phyloP scores from a whole-genome alignment of 1,140 invertebrate genomes.

The Hestina assimilis region DNA sequence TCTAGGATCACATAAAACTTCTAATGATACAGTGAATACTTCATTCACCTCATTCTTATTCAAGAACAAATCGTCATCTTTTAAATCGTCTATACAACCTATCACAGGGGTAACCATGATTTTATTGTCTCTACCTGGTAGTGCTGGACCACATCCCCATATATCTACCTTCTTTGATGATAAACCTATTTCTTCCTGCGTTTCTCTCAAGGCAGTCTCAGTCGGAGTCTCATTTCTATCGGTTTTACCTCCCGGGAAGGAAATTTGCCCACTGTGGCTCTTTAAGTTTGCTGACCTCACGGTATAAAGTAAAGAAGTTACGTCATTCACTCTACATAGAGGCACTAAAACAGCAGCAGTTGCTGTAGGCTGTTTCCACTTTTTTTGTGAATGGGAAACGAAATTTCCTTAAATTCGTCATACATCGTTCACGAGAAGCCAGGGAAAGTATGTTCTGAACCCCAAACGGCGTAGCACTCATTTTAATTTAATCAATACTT shows the following conservation, averaged over 20 bases:
- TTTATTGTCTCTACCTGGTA: slow-evolving; percentile 78
- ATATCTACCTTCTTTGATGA: slow-evolving; percentile 82
- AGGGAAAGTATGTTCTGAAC: slow-evolving; percentile 51
- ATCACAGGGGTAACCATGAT: slow-evolving; percentile 86
- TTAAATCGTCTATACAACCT: slow-evolving; percentile 81
- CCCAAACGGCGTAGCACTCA: slow-evolving; percentile 28
- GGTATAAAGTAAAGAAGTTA: slow-evolving; percentile 90
- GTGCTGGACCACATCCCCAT: slow-evolving; percentile 81
- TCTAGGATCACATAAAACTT: slow-evolving; percentile 82
- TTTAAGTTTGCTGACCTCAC: slow-evolving; percentile 85
- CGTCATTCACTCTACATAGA: slow-evolving; percentile 83
- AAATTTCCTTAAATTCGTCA: slow-evolving; percentile 51
- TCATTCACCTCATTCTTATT: slow-evolving; percentile 88
- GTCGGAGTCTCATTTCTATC: slow-evolving; percentile 83
- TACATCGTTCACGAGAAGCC: slow-evolving; percentile 50
- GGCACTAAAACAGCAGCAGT: slow-evolving; percentile 83
- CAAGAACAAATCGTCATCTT: slow-evolving; percentile 78
- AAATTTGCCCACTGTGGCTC: slow-evolving; percentile 88
- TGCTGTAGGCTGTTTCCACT: slow-evolving; percentile 27
- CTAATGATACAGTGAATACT: slow-evolving; percentile 86
- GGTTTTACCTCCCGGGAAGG: slow-evolving; percentile 92
- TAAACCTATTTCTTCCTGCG: slow-evolving; percentile 91
- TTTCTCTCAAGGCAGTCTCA: slow-evolving; percentile 90
- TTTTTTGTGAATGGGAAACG: slow-evolving; percentile 27
- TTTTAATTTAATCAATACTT: neutral